Conservation (phyloP, 1,140 invertebrate species). For the Delia radicum region DNA sequence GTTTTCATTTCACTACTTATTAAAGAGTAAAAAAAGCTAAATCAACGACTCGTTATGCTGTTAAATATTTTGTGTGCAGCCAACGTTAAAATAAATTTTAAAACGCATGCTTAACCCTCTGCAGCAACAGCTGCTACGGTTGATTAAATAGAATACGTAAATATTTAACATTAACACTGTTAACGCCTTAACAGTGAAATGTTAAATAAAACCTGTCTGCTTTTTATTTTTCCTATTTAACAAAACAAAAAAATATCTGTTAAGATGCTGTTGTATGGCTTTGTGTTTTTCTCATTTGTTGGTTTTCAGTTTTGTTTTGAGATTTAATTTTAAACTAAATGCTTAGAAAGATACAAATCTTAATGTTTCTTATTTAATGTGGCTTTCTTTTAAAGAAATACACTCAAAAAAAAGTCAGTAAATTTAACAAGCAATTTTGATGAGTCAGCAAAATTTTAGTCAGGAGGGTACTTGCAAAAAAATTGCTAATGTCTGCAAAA, state of each 20-base stretch:
- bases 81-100: not conserved
- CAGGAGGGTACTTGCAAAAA: too few relatives aligned
- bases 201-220: not conserved
- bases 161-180: not conserved
- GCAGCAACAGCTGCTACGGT: not conserved
- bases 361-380: not conserved
- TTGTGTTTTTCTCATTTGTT: not conserved
- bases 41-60: not conserved
- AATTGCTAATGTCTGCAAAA: too few relatives aligned
- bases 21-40: not conserved
- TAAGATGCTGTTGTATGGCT: not conserved
- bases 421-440: too few relatives aligned
- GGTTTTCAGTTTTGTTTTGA: not conserved
- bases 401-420: too few relatives aligned
- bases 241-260: not conserved
- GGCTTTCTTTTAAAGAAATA: too few relatives aligned
- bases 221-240: not conserved
- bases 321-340: not conserved
- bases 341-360: not conserved
- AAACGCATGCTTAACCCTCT: not conserved
- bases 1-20: constrained; percentile 16
- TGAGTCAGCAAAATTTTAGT: too few relatives aligned
- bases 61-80: not conserved
- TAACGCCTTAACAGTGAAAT: not conserved
- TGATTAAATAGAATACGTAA: too few relatives aligned